These are phyloP conservation scores for Pterostichus niger DNA, from an alignment of 2,888 invertebrate genomes.

Conservation along the genomic window DNA sequence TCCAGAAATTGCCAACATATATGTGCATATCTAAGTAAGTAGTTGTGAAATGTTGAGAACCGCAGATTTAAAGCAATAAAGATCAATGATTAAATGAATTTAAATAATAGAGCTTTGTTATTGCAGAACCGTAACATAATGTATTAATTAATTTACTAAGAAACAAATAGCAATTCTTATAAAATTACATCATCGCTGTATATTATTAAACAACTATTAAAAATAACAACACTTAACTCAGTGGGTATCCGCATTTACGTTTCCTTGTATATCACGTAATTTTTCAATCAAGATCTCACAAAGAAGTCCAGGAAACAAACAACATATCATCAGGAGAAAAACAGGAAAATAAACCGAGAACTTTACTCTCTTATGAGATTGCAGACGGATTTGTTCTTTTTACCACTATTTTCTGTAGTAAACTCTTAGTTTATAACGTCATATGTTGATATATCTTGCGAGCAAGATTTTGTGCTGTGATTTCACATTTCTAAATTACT, in stretches of 20 bases:
- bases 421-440: not conserved
- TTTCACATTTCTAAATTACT: constrained; percentile 14
- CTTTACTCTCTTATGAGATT: constrained; percentile 6
- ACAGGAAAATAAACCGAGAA: constrained; percentile 8
- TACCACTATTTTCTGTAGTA: not conserved
- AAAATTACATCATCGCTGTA: constrained; percentile 22
- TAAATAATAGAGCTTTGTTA: constrained; percentile 40
- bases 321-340: not conserved
- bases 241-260: constrained; percentile 20
- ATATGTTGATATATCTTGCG: not conserved
- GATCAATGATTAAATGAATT: constrained; percentile 27
- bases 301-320: constrained; percentile 12
- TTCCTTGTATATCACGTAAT: not conserved
- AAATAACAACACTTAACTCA: not conserved
- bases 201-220: not conserved
- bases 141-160: constrained; percentile 29
- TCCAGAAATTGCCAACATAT: too few relatives aligned
- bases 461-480: constrained; percentile 1
- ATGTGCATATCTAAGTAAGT: too few relatives aligned
- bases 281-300: constrained; percentile 4
- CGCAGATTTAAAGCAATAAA: constrained; percentile 27
- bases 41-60: not conserved
- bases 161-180: constrained; percentile 6
- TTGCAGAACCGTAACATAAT: constrained; percentile 29
- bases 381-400: constrained; percentile 30